These are phyloP conservation scores for Vandiemenella viatica DNA, from an alignment of 2,888 invertebrate genomes.

Conservation along the genomic window DNA sequence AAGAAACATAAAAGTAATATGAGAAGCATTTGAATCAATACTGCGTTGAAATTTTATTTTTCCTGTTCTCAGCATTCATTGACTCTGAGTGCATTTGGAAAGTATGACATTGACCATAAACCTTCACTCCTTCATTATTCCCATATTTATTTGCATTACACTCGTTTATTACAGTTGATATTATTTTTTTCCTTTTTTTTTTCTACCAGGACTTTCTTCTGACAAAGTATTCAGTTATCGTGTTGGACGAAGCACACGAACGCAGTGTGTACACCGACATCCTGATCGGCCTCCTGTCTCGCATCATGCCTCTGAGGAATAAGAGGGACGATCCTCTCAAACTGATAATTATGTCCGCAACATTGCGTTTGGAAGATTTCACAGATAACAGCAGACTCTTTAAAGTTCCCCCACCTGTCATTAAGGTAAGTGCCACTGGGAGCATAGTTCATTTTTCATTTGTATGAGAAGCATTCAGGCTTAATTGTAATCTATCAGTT, in stretches of 20 bases:
- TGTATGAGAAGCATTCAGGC: too few species aligned
- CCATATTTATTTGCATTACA: too few species aligned
- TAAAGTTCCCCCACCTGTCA: constrained; percentile 68
- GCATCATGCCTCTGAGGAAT: constrained; percentile 67
- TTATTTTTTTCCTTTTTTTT: too few species aligned
- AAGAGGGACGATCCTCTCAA: constrained; percentile 71
- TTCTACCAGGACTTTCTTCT: constrained; percentile 48
- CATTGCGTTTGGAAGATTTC: constrained; percentile 83
- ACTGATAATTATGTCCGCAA: constrained; percentile 96
- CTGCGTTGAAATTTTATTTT: too few species aligned
- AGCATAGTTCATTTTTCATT: neutral
- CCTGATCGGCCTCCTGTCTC: constrained; percentile 75
- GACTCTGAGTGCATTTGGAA: too few species aligned
- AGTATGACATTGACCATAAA: too few species aligned
- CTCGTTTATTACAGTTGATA: neutral
- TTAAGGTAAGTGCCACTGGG: constrained; percentile 40
- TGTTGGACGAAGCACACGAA: constrained; percentile 97
- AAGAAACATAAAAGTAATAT: too few species aligned
- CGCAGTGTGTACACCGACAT: constrained; percentile 93
- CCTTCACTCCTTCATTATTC: too few species aligned
- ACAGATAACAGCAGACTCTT: constrained; percentile 70
- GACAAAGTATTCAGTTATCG: constrained; percentile 79
- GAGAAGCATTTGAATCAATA: too few species aligned
- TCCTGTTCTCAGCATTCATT: too few species aligned
- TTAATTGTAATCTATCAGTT: too few species aligned